Conservation (phyloP, 2,888 invertebrate genomes). For the Notodonta dromedarius region DNA sequence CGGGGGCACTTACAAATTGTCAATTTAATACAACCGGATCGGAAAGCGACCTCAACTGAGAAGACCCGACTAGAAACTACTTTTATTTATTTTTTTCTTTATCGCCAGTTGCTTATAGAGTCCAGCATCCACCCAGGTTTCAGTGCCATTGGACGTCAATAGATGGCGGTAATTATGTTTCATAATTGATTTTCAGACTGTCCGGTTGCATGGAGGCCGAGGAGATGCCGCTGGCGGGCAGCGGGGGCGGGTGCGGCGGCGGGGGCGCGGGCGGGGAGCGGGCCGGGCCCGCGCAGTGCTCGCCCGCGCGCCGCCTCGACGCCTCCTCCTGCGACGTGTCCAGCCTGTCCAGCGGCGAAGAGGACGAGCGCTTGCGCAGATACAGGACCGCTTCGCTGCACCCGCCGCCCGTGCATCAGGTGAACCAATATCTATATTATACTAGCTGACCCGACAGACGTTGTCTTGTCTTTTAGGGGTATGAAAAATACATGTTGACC, state of each 20-base stretch:
- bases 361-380: slow-evolving; percentile 78
- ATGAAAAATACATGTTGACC: too few species aligned
- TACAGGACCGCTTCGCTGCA: slow-evolving; percentile 66
- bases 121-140: too few species aligned
- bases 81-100: too few species aligned
- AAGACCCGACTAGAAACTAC: too few species aligned
- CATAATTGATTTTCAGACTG: slow-evolving; percentile 59
- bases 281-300: slow-evolving; percentile 75
- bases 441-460: too few species aligned
- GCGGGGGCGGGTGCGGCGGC: slow-evolving; percentile 34
- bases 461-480: too few species aligned
- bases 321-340: slow-evolving; percentile 79
- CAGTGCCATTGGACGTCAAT: too few species aligned
- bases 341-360: slow-evolving; percentile 80
- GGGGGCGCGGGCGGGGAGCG: slow-evolving; percentile 48
- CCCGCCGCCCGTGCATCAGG: slow-evolving; percentile 45
- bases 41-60: too few species aligned
- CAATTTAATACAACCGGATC: too few species aligned
- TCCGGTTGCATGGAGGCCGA: slow-evolving; percentile 76
- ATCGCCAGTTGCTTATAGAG: too few species aligned
- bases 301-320: slow-evolving; percentile 77
- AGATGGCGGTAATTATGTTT: background rate
- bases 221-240: slow-evolving; percentile 76
- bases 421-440: slow-evolving; percentile 32
- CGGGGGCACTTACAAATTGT: too few species aligned